Base-by-base conservation (phyloP, 2,797 vertebrate genomes). In the Decapterus maruadsi region DNA sequence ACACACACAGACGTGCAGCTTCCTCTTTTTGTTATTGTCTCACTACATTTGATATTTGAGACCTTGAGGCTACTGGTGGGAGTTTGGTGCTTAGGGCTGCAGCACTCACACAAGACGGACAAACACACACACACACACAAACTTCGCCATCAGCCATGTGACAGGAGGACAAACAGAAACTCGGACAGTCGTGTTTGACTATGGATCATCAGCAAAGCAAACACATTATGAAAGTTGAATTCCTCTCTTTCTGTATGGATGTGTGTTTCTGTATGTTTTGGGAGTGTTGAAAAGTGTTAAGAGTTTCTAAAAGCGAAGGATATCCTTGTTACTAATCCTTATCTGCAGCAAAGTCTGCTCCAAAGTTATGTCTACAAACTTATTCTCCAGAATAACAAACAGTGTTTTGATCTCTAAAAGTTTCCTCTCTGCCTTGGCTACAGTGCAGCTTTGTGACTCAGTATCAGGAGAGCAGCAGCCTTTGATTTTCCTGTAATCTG, bases 111-210 rank as follows among this genome's bases (percentile, higher is more conserved):
- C 31, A 51, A 38, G 34, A 51, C 0, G 29, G 11, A 17, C 34
- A 53, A 13, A 1, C 14, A 20, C 22, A 13, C 29, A 19, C 66
- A 57, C 6, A 51, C 29, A 19, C 66, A 57, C 6, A 51, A 45
- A 38, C 20, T 11, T 2, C 31, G 8, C 20, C 17, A 9, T 8
- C 4, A 4, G 34, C 8, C 55, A 69, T 69, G 56, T 59, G 68
- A 59, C 66, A 34, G 42, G 26, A 57, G 20, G 66, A 12, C 67
- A 59, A 70, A 70, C 67, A 69, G 19, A 70, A 40, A 57, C 68
- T 38, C 38, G 8, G 53, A 45, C 42, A 7, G 36, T 29, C 12
- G 5, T 70, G 56, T 70, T 38, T 59, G 56, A 59, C 56, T 26
- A 16, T 7, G 8, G 54, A 68, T 59, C 56, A 59, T 8, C 9